Conservation (phyloP, 2,888 invertebrate species). For the Rhopalosiphum nymphaeae region DNA sequence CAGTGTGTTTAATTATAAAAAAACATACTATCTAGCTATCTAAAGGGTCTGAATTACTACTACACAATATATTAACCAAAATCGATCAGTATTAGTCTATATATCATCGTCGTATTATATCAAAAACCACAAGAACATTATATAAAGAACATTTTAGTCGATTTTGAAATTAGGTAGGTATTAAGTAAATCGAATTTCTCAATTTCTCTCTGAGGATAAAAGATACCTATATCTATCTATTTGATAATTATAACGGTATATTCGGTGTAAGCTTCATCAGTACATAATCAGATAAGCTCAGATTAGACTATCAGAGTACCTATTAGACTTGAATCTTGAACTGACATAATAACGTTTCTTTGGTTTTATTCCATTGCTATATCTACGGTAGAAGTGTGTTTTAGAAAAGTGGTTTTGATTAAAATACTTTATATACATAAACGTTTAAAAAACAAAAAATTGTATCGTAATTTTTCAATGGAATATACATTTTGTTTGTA, state of each 20-base stretch:
- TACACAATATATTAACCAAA: neutral
- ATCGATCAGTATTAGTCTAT: too few species aligned
- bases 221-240: neutral
- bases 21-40: too few species aligned
- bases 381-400: too few species aligned
- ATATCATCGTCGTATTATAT: neutral
- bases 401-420: too few species aligned
- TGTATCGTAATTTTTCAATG: too few species aligned
- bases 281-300: neutral
- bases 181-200: neutral
- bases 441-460: too few species aligned
- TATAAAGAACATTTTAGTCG: neutral
- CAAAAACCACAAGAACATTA: neutral
- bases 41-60: neutral
- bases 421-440: too few species aligned
- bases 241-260: neutral
- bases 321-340: neutral
- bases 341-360: neutral
- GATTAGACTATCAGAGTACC: neutral
- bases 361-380: neutral
- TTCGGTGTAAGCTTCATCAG: neutral
- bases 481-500: too few species aligned
- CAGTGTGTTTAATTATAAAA: too few species aligned
- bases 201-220: neutral
- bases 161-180: neutral